Evolutionary conservation across 2,888 invertebrate genomes (phyloP), one percentile per base, ranked within the genome.

Genomic region (Omphaloscelis lunosa): DNA sequence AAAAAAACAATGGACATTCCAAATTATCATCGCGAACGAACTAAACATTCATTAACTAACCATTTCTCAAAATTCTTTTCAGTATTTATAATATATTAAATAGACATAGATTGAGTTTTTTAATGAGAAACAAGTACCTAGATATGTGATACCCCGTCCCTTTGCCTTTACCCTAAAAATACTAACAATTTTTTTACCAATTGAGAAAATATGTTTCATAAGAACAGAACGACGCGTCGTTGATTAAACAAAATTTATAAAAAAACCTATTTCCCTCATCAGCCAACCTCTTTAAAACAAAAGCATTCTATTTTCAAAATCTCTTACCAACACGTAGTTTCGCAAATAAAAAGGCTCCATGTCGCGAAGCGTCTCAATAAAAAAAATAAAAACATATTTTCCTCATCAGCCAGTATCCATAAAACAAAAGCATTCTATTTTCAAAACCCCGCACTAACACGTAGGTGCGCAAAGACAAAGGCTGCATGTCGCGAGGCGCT

Each of bases 381-480:
- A 7, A 51, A 51, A 48, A 7, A 7, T 20, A 51, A 48, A 56
- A 39, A 41, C 70, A 41, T 41, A 70, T 45, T 45, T 53, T 45
- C 11, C 17, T 11, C 17, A 39, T 34, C 29, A 73, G 23, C n/a
- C 56, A 65, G 34, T 29, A 48, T 65, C 69, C 17, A 34, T 41
- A 66, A 71, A 84, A 75, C 70, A 84, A 79, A 73, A 66, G 39
- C 69, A n/a, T 72, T 68, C 51, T 79, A 58, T 65, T 51, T 20
- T 51, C 51, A 51, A 51, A 51, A 41, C 45, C 27, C 63, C 58
- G 20, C 39, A 65, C 75, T 88, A 88, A 87, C 83, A 80, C 78
- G 86, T 77, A 89, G 86, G 89, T 86, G 89, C 75, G 81, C 81
- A 83, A 78, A 88, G 87, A 89, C 90, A 90, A 90, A 83, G 87